Evolutionary conservation across 2,797 vertebrate genomes (phyloP).

Genomic region (Pitangus sulphuratus): DNA sequence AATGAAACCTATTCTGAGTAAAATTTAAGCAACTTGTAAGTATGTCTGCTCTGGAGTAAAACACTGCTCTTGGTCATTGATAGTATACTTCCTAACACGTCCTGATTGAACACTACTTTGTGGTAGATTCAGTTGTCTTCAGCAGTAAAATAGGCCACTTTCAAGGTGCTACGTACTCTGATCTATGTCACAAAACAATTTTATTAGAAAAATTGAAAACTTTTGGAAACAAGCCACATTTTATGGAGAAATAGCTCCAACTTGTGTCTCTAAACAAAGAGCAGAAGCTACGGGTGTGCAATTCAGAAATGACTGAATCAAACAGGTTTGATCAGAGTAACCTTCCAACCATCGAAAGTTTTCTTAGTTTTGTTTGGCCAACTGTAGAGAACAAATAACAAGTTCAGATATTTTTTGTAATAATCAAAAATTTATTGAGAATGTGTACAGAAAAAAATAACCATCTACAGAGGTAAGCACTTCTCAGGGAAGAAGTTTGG

Average conservation of each 20-base stretch:
- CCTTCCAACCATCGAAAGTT: background rate
- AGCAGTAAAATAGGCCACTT: background rate
- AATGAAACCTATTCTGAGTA: background rate
- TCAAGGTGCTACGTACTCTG: background rate
- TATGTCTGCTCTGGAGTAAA: background rate
- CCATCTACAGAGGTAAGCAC: slow-evolving; percentile 12
- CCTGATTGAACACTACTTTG: background rate
- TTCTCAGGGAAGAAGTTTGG: slow-evolving; percentile 1
- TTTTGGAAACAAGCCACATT: background rate
- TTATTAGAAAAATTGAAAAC: background rate
- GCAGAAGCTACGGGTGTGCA: background rate
- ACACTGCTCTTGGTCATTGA: background rate
- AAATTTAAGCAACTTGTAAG: background rate
- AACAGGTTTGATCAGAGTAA: background rate
- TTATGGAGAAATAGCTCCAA: background rate
- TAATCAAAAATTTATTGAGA: slow-evolving; percentile 76
- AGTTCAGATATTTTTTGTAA: slow-evolving; percentile 20
- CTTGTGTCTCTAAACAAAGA: background rate
- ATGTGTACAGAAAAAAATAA: slow-evolving; percentile 66
- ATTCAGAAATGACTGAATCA: background rate
- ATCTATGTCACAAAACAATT: background rate
- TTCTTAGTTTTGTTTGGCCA: background rate
- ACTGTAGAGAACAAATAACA: background rate
- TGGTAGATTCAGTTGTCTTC: background rate
- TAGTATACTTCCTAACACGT: background rate